phyloP scores from a whole-genome alignment of 2,888 invertebrate genomes.

The Macropis europaea region DNA sequence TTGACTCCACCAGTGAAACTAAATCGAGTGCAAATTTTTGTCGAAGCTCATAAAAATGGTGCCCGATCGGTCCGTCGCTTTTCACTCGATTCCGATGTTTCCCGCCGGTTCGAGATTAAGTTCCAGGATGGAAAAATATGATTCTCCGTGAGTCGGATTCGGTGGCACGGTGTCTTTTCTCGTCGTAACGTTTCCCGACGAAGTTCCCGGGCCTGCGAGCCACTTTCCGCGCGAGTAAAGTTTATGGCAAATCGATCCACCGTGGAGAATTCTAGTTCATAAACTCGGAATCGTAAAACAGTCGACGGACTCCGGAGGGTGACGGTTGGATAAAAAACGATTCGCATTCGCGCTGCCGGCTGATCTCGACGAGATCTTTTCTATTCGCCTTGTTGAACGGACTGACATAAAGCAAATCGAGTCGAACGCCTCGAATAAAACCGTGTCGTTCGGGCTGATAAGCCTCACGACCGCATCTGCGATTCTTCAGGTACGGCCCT shows the following conservation, averaged over 20 bases:
- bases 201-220: not conserved
- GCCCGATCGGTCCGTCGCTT: constrained; percentile 20
- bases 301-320: constrained; percentile 10
- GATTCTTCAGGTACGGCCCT: not conserved
- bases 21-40: constrained; percentile 8
- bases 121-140: constrained; percentile 23
- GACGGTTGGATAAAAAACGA: constrained; percentile 26
- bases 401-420: not conserved
- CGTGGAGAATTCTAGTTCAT: constrained; percentile 21
- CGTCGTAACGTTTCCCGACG: constrained; percentile 1
- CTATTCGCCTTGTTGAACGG: not conserved
- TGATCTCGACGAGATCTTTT: constrained; percentile 6
- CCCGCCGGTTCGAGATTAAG: constrained; percentile 20
- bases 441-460: not conserved
- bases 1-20: not conserved
- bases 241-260: constrained; percentile 32
- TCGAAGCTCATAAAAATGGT: constrained; percentile 22
- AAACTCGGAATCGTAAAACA: constrained; percentile 34
- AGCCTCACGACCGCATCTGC: not conserved
- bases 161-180: not conserved
- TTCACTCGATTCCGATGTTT: constrained; percentile 6
- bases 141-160: constrained; percentile 10
- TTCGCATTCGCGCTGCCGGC: constrained; percentile 9
- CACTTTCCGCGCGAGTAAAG: constrained; percentile 7
- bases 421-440: not conserved